These are phyloP conservation scores for Pogonognathellus flavescens DNA, from an alignment of 1,140 invertebrate species.

Conservation along the genomic window DNA sequence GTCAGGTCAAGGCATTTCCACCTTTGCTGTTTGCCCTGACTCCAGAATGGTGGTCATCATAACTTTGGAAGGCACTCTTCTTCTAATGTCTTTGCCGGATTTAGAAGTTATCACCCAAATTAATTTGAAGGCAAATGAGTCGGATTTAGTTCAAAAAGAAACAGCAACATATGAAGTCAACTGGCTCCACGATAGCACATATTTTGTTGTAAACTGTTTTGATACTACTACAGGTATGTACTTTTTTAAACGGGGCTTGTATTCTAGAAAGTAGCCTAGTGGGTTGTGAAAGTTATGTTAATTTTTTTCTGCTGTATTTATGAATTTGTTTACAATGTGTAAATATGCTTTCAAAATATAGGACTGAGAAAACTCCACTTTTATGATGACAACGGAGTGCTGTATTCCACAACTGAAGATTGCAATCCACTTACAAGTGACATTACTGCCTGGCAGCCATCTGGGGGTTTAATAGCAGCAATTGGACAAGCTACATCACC, in stretches of 20 bases:
- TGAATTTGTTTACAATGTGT: too few species aligned
- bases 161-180: neutral
- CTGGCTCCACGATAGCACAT: constrained; percentile 64
- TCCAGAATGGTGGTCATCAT: constrained; percentile 62
- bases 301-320: neutral
- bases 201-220: constrained; percentile 63
- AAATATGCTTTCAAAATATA: too few species aligned
- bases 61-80: constrained; percentile 54
- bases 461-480: constrained; percentile 60
- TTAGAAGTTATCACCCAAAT: constrained; percentile 61
- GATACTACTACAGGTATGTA: constrained; percentile 44
- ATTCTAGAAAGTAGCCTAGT: too few species aligned
- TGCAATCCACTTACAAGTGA: constrained; percentile 23
- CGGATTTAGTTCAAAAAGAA: neutral
- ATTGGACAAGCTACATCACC: constrained; percentile 48
- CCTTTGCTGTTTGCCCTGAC: constrained; percentile 64
- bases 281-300: too few species aligned
- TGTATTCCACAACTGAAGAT: constrained; percentile 61
- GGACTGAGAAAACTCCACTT: constrained; percentile 52
- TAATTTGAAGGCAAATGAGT: neutral
- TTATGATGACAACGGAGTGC: constrained; percentile 61
- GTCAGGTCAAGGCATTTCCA: constrained; percentile 58
- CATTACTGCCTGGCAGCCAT: constrained; percentile 60
- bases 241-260: constrained; percentile 10
- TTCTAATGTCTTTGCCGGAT: constrained; percentile 60